Percentiles rank a stretch among this genome's conserved stretches.
Conservation (phyloP, 2,797 vertebrate species). For the Percopsis omiscomaycus region DNA sequence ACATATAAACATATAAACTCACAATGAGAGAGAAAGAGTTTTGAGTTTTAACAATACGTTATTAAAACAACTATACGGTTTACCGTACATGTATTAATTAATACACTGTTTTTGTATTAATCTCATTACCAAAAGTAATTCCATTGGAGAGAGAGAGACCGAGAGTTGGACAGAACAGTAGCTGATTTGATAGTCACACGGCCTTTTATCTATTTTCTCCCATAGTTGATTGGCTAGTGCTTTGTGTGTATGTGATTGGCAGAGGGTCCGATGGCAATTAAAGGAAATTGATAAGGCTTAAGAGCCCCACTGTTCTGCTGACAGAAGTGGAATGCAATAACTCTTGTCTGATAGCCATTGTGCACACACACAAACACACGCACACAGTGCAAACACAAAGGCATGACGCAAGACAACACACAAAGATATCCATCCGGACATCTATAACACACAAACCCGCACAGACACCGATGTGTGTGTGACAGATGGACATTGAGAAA, state of each 20-base stretch:
- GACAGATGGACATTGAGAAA: background rate
- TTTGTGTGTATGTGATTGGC: slow-evolving; percentile 57
- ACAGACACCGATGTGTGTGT: slow-evolving; percentile 8
- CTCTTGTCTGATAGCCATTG: slow-evolving; percentile 48
- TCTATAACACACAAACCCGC: background rate
- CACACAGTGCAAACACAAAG: slow-evolving; percentile 8
- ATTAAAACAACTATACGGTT: too few species aligned
- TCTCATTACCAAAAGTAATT: too few species aligned
- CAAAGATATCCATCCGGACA: background rate
- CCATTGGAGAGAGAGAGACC: background rate
- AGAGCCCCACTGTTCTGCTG: slow-evolving; percentile 62
- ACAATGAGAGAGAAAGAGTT: background rate
- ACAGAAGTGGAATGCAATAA: slow-evolving; percentile 59
- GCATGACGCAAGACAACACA: background rate
- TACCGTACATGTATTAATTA: too few species aligned
- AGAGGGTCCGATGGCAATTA: slow-evolving; percentile 64
- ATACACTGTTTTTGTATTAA: too few species aligned
- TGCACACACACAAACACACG: slow-evolving; percentile 25
- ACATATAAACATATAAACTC: too few species aligned
- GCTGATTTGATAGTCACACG: slow-evolving; percentile 38
- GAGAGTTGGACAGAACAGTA: slow-evolving; percentile 29
- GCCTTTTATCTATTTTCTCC: slow-evolving; percentile 45
- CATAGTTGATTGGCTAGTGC: slow-evolving; percentile 25
- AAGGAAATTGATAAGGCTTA: slow-evolving; percentile 69
- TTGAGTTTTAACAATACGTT: too few species aligned